Evolutionary conservation across 2,888 invertebrate genomes (phyloP).

Genomic region (Oscheius sp.): DNA sequence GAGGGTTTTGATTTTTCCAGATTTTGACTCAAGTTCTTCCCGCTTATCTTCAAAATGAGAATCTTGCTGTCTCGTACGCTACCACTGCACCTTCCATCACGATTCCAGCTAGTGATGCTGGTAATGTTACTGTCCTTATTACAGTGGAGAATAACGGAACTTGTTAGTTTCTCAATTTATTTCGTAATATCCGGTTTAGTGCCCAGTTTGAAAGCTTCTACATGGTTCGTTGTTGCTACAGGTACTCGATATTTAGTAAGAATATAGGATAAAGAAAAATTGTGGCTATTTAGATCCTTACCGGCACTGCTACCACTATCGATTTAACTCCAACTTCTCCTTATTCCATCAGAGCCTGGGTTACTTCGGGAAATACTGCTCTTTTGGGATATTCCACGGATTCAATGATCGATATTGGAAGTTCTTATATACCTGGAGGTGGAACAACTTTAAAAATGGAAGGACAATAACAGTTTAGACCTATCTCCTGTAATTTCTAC

Average conservation of each 20-base stretch:
- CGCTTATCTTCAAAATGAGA: conserved; percentile 15
- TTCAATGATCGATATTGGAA: conserved; percentile 8
- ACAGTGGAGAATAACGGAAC: conserved; percentile 17
- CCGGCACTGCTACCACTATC: not conserved
- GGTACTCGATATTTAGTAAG: conserved; percentile 4
- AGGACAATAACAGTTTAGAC: no score
- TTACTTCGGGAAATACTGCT: not conserved
- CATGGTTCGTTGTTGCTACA: not conserved
- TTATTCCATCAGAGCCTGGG: not conserved
- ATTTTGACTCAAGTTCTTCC: not conserved
- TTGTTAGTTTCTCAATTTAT: not conserved
- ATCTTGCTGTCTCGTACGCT: not conserved
- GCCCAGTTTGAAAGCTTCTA: not conserved
- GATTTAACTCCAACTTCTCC: not conserved
- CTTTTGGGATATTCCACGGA: conserved; percentile 8
- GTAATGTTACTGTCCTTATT: not conserved
- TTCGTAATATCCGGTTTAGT: not conserved
- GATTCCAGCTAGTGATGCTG: conserved; percentile 1
- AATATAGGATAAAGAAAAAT: not conserved
- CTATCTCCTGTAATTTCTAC: conserved; percentile 1
- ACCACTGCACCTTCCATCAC: not conserved
- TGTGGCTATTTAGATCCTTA: not conserved
- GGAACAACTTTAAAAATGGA: not conserved
- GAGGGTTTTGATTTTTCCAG: not conserved
- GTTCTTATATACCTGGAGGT: conserved; percentile 13